Percentiles rank a stretch among this genome's conserved stretches.
Conservation (phyloP, 1,140 invertebrate genomes). For the Bathynomus jamesi region DNA sequence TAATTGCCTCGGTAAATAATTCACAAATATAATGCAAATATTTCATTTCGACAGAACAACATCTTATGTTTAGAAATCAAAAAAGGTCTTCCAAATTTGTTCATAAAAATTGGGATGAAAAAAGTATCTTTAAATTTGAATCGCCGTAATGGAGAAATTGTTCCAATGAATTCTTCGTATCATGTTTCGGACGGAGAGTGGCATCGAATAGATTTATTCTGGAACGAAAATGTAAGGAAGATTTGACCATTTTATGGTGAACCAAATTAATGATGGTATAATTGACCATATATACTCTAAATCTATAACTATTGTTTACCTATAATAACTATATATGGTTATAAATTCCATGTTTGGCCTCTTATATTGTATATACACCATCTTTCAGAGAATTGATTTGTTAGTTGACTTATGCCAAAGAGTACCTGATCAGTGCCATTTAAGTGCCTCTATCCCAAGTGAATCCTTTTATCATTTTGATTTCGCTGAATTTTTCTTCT, state of each 20-base stretch:
- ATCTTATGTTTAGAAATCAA: too few species aligned
- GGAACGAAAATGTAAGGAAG: neutral
- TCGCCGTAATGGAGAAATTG: too few species aligned
- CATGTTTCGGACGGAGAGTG: constrained; percentile 7
- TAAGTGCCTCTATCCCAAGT: constrained; percentile 4
- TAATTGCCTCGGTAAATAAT: too few species aligned
- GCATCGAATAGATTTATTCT: constrained; percentile 23
- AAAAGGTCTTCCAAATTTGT: constrained; percentile 5
- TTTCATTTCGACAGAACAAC: too few species aligned
- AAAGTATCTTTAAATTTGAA: neutral
- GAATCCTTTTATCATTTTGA: neutral
- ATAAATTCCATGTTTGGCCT: too few species aligned
- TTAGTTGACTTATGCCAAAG: constrained; percentile 17
- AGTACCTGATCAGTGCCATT: neutral
- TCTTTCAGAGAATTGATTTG: constrained; percentile 10
- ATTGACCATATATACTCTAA: too few species aligned
- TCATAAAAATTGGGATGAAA: neutral
- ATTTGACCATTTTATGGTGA: constrained; percentile 11
- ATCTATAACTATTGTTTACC: too few species aligned
- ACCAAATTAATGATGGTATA: too few species aligned
- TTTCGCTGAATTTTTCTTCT: neutral
- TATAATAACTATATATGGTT: too few species aligned
- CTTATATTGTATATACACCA: too few species aligned
- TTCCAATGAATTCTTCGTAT: neutral
- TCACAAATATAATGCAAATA: too few species aligned